Evolutionary conservation across 2,888 invertebrate genomes (phyloP), one percentile per base, ranked within the genome.

Genomic region (Coronaproctus castanopsis): DNA sequence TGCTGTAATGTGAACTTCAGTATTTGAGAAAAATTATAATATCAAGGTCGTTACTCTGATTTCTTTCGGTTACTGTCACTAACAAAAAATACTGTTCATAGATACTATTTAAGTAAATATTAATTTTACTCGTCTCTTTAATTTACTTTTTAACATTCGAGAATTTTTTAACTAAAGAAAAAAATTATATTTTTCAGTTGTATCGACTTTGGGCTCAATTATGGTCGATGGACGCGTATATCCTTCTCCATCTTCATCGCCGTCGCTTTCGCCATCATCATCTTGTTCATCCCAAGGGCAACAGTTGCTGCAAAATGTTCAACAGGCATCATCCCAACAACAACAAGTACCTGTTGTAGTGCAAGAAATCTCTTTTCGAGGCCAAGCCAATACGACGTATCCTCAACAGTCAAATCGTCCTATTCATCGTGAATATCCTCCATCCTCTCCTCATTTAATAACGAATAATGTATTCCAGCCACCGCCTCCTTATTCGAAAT

Each of bases 141-240:
- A n/a, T n/a, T n/a, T n/a, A n/a, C n/a, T n/a, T n/a, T n/a, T n/a
- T n/a, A n/a, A n/a, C n/a, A n/a, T n/a, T n/a, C n/a, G n/a, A n/a
- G n/a, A n/a, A n/a, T n/a, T n/a, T n/a, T n/a, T n/a, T n/a, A n/a
- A n/a, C n/a, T n/a, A n/a, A n/a, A n/a, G n/a, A n/a, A n/a, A n/a
- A n/a, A n/a, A n/a, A n/a, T n/a, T n/a, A n/a, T n/a, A n/a, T n/a
- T n/a, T 24, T 54, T 8, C 48, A 54, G 86, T 86, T 64, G 77
- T 87, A 66, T 81, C 83, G 54, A 80, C 80, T 57, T 81, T 87
- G 69, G 87, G 87, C 63, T 82, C 82, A 63, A 85, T 87, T 67
- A 83, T 87, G 52, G 87, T 87, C 62, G 87, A 87, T 73, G 87
- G 87, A 61, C 80, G 86, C 70, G 79, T 84, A 64, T 87, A 86